phyloP scores from a whole-genome alignment of 1,140 invertebrate species.

The Bradysia coprophila region DNA sequence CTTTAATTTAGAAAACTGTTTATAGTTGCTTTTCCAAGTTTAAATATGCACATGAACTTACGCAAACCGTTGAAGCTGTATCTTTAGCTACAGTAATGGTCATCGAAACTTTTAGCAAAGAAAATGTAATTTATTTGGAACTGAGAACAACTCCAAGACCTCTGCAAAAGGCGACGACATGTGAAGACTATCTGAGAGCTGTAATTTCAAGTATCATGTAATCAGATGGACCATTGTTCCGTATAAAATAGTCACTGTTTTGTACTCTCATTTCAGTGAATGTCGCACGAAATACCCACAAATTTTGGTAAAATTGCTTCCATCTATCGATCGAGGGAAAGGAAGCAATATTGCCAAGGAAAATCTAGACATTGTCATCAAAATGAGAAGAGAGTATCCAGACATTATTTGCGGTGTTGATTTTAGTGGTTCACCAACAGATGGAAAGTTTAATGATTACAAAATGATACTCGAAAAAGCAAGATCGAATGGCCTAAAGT shows the following conservation, averaged over 20 bases:
- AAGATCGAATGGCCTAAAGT: constrained; percentile 39
- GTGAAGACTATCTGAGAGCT: constrained; percentile 48
- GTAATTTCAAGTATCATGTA: constrained; percentile 48
- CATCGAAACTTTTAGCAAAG: constrained; percentile 58
- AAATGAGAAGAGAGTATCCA: constrained; percentile 35
- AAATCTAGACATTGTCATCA: constrained; percentile 45
- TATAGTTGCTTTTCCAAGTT: constrained; percentile 55
- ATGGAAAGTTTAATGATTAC: constrained; percentile 39
- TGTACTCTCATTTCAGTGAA: constrained; percentile 13
- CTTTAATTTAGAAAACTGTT: too few species aligned
- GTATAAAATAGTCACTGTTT: neutral
- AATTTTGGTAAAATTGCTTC: constrained; percentile 50
- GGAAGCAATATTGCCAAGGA: constrained; percentile 34
- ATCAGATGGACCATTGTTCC: constrained; percentile 6
- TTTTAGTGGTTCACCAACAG: constrained; percentile 62
- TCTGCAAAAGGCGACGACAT: constrained; percentile 45
- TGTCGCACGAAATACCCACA: constrained; percentile 13
- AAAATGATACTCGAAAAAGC: constrained; percentile 39
- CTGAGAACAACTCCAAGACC: constrained; percentile 62
- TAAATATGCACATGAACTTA: constrained; percentile 53
- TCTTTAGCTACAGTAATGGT: constrained; percentile 48
- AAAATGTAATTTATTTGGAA: constrained; percentile 75
- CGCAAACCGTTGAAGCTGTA: constrained; percentile 39
- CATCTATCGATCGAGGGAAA: constrained; percentile 48
- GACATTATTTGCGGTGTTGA: constrained; percentile 61